phyloP scores from a whole-genome alignment of 2,113 vertebrate species.

The Tetrao urogallus region DNA sequence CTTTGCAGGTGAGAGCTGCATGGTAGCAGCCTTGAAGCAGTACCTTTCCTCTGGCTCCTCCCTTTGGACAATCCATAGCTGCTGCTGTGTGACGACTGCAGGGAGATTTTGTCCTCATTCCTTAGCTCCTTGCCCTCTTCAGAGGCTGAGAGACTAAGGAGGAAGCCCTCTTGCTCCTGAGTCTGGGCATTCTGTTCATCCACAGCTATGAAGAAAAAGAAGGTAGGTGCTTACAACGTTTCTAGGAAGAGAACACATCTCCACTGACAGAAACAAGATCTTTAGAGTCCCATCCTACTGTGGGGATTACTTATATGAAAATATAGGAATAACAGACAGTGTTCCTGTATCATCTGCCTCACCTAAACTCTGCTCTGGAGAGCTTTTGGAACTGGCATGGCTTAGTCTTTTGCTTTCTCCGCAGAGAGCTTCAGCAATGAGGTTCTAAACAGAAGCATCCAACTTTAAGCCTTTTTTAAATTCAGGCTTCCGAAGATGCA shows the following conservation, averaged over 20 bases:
- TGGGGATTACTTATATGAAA: not conserved
- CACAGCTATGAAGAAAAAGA: conserved; percentile 81
- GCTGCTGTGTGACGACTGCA: conserved; percentile 78
- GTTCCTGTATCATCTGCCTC: not conserved
- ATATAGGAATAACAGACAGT: not conserved
- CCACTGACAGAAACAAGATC: not conserved
- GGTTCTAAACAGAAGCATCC: not conserved
- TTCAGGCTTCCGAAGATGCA: not conserved
- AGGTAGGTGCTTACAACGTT: not conserved
- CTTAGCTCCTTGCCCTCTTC: conserved; percentile 77
- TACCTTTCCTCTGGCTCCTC: conserved; percentile 85
- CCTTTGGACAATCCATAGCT: conserved; percentile 74
- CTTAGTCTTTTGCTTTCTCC: not conserved
- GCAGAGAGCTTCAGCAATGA: not conserved
- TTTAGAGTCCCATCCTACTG: too few species aligned
- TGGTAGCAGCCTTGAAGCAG: not conserved
- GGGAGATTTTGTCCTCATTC: conserved; percentile 77
- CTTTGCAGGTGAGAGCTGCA: not conserved
- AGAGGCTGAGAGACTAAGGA: conserved; percentile 74
- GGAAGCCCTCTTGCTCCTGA: conserved; percentile 83
- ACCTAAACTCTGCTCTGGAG: not conserved
- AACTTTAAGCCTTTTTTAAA: not conserved
- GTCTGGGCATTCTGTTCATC: conserved; percentile 98
- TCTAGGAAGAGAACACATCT: not conserved
- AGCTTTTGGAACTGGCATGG: not conserved